Evolutionary conservation across 2,888 invertebrate species (phyloP), one percentile per base, ranked within the genome.

Genomic region (Gasteruption jaculator): DNA sequence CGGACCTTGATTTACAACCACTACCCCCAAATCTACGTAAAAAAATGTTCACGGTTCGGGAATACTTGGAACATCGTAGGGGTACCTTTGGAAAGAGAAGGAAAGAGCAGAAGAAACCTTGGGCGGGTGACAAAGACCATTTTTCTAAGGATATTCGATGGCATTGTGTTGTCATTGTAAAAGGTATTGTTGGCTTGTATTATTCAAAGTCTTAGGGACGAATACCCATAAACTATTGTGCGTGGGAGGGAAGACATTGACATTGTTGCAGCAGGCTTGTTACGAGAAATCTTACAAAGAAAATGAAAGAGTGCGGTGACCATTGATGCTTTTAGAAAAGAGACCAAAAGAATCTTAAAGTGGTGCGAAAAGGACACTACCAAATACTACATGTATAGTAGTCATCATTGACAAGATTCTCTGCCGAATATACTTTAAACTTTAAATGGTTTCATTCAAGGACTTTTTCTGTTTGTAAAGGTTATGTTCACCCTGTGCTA

Each of bases 181-280:
- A 19, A 27, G 37, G 37, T 37, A 49, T 52, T 53, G 49, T 56
- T 25, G 14, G 46, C 39, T 41, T 40, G 43, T 43, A 50, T 50
- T 47, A n/a, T n/a, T n/a, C 7, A 20, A 19, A 33, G 20, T 12
- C 10, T n/a, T 22, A 5, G 48, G 38, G 51, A 49, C 50, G 50
- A 52, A 51, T 48, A 47, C 49, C 47, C 30, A 37, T 32, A 42
- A 44, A 47, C 44, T 53, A 54, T 53, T 55, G 48, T 50, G 48
- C 46, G 48, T 44, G 48, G 50, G 54, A 52, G 51, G 35, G 49
- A 52, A 58, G 53, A 56, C 56, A 54, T 53, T 55, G 52, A 57
- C 56, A 57, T 56, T 57, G 56, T 57, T 49, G 48, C 53, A 46
- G 47, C 32, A 36, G 53, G 54, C 54, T 53, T 56, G 56, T 56